Percentiles rank a stretch among this genome's conserved stretches.
These are phyloP conservation scores for Acrossocheilus wenchowensis DNA, from an alignment of 2,797 vertebrate genomes.

Conservation along the genomic window DNA sequence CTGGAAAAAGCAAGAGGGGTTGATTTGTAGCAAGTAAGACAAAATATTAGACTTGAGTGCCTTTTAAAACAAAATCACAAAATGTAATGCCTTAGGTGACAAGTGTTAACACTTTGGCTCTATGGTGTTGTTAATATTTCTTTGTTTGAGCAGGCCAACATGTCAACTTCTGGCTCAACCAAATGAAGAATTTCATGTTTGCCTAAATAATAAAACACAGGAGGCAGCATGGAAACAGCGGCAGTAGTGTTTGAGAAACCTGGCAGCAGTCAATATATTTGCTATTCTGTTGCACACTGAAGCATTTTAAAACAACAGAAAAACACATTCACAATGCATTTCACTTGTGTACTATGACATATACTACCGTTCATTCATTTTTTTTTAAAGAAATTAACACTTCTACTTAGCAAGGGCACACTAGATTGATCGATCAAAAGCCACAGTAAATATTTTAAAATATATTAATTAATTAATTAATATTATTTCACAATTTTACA, in stretches of 20 bases:
- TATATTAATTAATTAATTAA: no score
- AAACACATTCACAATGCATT: neutral
- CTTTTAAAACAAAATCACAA: neutral
- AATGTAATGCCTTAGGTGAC: neutral
- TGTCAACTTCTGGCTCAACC: constrained; percentile 1
- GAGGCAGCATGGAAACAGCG: neutral
- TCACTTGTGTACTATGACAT: neutral
- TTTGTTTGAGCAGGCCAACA: neutral
- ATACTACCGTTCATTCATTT: neutral
- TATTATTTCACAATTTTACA: no score
- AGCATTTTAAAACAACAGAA: neutral
- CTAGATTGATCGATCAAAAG: neutral
- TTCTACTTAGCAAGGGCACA: neutral
- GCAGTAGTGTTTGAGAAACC: neutral
- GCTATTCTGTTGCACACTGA: neutral
- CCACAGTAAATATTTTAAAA: neutral
- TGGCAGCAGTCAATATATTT: neutral
- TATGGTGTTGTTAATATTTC: neutral
- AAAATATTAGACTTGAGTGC: neutral
- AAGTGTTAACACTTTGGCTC: neutral
- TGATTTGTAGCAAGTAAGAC: constrained; percentile 17
- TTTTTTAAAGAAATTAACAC: neutral
- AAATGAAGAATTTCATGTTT: neutral
- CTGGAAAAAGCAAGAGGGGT: constrained; percentile 66
- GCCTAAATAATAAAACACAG: neutral